These are phyloP conservation scores for Tipula unca DNA, from an alignment of 2,888 invertebrate species.

Conservation along the genomic window DNA sequence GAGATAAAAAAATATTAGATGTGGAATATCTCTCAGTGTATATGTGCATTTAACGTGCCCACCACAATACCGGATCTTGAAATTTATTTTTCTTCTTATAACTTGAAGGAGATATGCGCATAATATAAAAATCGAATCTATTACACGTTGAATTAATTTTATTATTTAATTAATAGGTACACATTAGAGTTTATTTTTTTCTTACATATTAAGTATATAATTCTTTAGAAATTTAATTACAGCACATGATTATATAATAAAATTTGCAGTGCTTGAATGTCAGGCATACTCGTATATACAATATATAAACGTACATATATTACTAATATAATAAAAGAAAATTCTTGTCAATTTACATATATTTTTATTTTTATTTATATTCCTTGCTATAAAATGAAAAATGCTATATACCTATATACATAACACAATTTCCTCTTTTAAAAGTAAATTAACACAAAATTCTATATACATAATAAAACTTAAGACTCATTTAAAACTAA, in stretches of 20 bases:
- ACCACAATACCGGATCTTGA: slow-evolving; percentile 19
- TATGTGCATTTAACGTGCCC: background rate
- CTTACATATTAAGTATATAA: background rate
- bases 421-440: background rate
- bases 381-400: background rate
- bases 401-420: background rate
- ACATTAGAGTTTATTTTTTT: background rate
- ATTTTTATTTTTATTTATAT: background rate
- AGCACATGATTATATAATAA: background rate
- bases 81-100: background rate
- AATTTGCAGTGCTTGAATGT: background rate
- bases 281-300: background rate
- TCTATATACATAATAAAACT: background rate
- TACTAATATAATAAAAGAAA: background rate
- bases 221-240: background rate
- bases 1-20: background rate
- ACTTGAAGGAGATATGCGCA: background rate
- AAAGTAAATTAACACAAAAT: background rate
- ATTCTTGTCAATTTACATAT: background rate
- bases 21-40: background rate
- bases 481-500: background rate
- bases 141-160: background rate
- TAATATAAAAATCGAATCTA: background rate
- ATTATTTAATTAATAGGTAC: background rate
- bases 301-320: no score